Evolutionary conservation across 2,113 vertebrate species (phyloP).

Genomic region (Psammodynastes pulverulentus): DNA sequence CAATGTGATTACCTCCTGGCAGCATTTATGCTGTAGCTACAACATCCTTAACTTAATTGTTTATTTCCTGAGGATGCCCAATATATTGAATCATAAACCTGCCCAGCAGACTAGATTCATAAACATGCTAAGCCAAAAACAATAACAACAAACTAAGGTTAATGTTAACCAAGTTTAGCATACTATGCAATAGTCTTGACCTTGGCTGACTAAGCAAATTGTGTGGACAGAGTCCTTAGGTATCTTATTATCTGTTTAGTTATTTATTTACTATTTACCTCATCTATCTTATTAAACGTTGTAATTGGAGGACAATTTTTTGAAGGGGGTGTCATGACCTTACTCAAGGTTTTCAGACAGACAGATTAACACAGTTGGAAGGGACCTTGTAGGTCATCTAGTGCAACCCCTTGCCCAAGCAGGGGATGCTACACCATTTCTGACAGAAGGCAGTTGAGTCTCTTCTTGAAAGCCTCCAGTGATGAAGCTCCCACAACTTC

Average conservation of each 20-base stretch:
- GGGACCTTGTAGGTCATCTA: too few relatives aligned
- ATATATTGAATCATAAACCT: background rate
- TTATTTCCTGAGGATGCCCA: background rate
- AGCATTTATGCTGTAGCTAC: background rate
- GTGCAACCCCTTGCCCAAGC: too few relatives aligned
- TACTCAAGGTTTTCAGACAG: background rate
- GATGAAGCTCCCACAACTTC: too few relatives aligned
- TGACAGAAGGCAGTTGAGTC: too few relatives aligned
- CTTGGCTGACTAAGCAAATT: background rate
- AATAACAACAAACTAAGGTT: background rate
- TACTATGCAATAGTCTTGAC: background rate
- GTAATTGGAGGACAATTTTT: background rate
- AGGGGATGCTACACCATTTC: too few relatives aligned
- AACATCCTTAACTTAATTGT: background rate
- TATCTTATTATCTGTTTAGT: background rate
- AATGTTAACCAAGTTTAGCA: background rate
- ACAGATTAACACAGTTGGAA: too few relatives aligned
- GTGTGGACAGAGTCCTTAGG: background rate
- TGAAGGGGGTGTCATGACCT: background rate
- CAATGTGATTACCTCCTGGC: background rate
- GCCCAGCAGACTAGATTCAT: background rate
- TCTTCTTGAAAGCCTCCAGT: too few relatives aligned
- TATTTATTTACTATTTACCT: background rate
- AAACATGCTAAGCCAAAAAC: too few relatives aligned
- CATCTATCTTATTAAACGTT: background rate